These are phyloP conservation scores for Oreotragus oreotragus DNA, from an alignment of 2,113 vertebrate species.

Conservation along the genomic window DNA sequence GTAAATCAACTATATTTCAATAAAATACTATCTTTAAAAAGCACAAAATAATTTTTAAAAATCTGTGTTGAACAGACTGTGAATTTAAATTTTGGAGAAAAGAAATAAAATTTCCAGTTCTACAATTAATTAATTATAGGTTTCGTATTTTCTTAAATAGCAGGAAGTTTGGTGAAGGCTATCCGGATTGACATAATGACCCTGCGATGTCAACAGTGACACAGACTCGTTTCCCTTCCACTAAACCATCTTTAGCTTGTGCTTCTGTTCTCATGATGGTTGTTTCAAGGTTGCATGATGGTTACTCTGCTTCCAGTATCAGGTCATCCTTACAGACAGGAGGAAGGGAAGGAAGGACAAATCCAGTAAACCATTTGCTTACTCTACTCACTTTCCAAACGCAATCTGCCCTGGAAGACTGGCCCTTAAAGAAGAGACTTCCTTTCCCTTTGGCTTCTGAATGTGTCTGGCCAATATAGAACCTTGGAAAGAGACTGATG, in stretches of 20 bases:
- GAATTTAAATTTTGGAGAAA: neutral
- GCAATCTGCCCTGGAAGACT: neutral
- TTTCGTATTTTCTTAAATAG: neutral
- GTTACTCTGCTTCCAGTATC: neutral
- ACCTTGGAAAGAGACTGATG: neutral
- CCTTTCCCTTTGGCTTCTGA: neutral
- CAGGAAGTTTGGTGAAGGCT: neutral
- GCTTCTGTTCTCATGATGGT: neutral
- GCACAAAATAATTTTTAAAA: neutral
- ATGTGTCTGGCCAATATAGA: neutral
- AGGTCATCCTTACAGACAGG: neutral
- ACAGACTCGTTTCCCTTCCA: neutral
- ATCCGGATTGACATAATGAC: fast-evolving
- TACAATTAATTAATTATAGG: neutral
- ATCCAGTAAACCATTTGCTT: neutral
- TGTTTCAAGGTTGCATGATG: neutral
- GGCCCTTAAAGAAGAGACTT: neutral
- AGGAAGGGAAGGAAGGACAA: neutral
- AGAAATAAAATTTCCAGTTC: neutral
- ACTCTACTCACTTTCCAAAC: neutral
- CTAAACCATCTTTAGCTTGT: neutral
- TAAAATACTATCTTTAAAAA: no score
- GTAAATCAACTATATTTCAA: no score
- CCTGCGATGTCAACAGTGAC: no score
- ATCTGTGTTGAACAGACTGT: neutral